Base-by-base conservation (phyloP, 2,113 vertebrate species). In the Hypocryptadius cinnamomeus region DNA sequence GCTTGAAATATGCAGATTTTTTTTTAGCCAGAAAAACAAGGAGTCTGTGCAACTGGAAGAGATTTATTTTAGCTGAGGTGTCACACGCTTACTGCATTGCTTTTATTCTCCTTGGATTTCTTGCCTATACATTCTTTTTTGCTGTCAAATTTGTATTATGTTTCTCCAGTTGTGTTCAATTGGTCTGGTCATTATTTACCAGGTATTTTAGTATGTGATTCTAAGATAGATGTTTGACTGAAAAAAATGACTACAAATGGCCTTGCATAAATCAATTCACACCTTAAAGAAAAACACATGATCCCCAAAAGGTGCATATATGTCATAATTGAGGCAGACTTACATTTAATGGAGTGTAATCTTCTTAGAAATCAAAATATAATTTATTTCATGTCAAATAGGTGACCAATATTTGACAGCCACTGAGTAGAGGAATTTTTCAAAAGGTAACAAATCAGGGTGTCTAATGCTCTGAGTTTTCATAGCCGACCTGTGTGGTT, bases 341-440 rank as follows among this genome's bases (percentile, higher is more conserved):
- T 68, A n/a, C 53, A 44, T 92, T 86, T 66, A 90, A 90, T 63
- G 40, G 44, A 93, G 19, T 44, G 21, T 74, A 74, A 81, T 95
- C 64, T 63, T 90, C 60, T 80, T 69, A 71, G 66, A 78, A 88
- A 45, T 6, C 3, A 90, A 92, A 90, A 86, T 56, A 44, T 35
- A 71, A 86, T 96, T 94, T 92, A 84, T 94, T 95, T 94, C 9
- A 23, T 84, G 79, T 91, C 90, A 74, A 63, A 70, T 37, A 70
- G 22, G 39, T 83, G 85, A 78, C 60, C 33, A 91, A 25, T 6
- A 50, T 73, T 73, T 90, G 93, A 77, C 39, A 93, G 54, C 35
- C 54, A 50, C 27, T 15, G 63, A 80, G 23, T 42, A 65, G 15
- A 70, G 47, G 37, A 78, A 77, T 92, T 95, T 94, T 95, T 90